Percentiles rank a stretch among this genome's conserved stretches.
These are phyloP conservation scores for Melanargia galathea DNA, from an alignment of 2,888 invertebrate genomes.

Conservation along the genomic window DNA sequence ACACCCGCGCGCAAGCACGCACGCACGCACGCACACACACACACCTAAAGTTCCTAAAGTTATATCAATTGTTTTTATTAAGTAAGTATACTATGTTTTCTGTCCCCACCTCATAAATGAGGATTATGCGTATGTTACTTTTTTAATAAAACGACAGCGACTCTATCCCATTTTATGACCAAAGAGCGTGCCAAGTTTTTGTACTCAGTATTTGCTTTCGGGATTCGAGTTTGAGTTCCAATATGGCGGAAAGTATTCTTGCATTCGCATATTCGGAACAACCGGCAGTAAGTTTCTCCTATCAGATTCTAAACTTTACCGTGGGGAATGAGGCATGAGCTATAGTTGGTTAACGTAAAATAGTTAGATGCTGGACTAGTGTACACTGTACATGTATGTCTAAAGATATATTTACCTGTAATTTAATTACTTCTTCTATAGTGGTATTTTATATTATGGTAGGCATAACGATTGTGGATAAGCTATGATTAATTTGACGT, in stretches of 20 bases:
- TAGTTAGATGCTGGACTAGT: slow-evolving; percentile 25
- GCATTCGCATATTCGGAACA: slow-evolving; percentile 70
- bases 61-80: too few species aligned
- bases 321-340: slow-evolving; percentile 43
- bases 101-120: too few species aligned
- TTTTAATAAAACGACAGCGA: slow-evolving; percentile 1
- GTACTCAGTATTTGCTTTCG: slow-evolving; percentile 78
- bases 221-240: slow-evolving; percentile 71
- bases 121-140: too few species aligned
- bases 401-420: neutral
- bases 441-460: too few species aligned
- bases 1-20: too few species aligned
- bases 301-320: slow-evolving; percentile 67
- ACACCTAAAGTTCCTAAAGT: too few species aligned
- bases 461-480: neutral
- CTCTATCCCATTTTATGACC: slow-evolving; percentile 31
- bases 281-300: slow-evolving; percentile 63
- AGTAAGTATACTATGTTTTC: too few species aligned
- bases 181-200: slow-evolving; percentile 69
- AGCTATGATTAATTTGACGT: neutral
- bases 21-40: too few species aligned
- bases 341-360: slow-evolving; percentile 39
- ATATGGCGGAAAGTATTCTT: slow-evolving; percentile 74
- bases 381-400: neutral
- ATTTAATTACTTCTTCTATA: neutral